A percentile compares a stretch with the other conserved stretches of the same genome.
phyloP scores from a whole-genome alignment of 2,797 vertebrate species.

The Eleutherodactylus coqui region DNA sequence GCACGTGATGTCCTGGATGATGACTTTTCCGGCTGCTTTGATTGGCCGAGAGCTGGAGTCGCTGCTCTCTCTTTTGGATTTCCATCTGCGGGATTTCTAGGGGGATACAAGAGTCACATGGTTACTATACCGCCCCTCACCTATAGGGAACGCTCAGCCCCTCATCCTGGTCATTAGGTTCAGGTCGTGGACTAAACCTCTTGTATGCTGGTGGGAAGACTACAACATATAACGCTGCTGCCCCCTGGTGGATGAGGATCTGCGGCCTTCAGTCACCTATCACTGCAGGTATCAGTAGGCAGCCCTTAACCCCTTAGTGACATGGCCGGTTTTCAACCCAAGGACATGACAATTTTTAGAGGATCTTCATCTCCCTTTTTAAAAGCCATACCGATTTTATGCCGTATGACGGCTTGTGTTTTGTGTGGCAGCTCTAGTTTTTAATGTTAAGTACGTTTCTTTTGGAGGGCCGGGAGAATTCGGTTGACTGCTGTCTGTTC shows the following conservation, averaged over 20 bases:
- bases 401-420: too few relatives aligned
- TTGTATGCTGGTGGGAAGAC: neutral
- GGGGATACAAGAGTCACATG: slow-evolving; percentile 60
- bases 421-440: too few relatives aligned
- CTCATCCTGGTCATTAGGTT: neutral
- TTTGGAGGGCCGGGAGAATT: too few relatives aligned
- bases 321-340: too few relatives aligned
- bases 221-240: neutral
- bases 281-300: neutral
- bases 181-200: neutral
- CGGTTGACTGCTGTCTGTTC: too few relatives aligned
- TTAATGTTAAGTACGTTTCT: too few relatives aligned
- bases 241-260: neutral
- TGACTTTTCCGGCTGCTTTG: slow-evolving; percentile 95
- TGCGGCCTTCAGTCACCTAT: neutral
- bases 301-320: too few relatives aligned
- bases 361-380: too few relatives aligned
- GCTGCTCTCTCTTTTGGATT: slow-evolving; percentile 88
- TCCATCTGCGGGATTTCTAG: slow-evolving; percentile 95
- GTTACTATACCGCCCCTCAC: neutral
- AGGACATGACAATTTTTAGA: too few relatives aligned
- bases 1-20: slow-evolving; percentile 94
- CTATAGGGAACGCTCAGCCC: neutral
- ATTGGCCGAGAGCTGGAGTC: slow-evolving; percentile 87
- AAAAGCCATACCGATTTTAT: too few relatives aligned